Evolutionary conservation across 2,113 vertebrate species (phyloP).

Genomic region (Cinclus cinclus): DNA sequence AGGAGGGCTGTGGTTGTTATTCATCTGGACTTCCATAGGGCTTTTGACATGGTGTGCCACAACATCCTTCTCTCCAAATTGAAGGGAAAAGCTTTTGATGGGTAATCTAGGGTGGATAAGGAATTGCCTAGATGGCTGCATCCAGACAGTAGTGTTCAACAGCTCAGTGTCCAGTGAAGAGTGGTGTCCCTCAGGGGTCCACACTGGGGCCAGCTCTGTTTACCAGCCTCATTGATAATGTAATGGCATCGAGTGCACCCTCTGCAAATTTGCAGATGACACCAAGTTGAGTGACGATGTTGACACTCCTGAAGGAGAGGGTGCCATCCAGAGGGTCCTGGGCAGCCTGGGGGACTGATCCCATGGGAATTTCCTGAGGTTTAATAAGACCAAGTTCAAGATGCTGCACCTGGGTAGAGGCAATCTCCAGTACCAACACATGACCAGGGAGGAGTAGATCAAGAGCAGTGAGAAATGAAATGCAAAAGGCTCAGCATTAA

Average conservation of each 20-base stretch:
- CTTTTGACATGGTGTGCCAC: rapidly evolving
- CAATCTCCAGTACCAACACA: rapidly evolving
- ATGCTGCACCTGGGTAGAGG: rapidly evolving
- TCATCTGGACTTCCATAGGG: background rate
- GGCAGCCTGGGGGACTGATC: background rate
- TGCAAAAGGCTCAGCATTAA: background rate
- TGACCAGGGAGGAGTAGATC: background rate
- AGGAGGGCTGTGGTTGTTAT: background rate
- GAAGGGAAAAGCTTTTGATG: background rate
- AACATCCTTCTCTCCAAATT: background rate
- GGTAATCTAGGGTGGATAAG: rapidly evolving
- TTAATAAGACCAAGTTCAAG: background rate
- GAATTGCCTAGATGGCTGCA: background rate
- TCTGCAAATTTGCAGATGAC: background rate
- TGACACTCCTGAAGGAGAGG: rapidly evolving
- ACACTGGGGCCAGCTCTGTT: rapidly evolving
- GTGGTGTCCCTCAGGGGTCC: too few species aligned
- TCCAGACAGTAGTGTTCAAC: background rate
- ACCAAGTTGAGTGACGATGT: background rate
- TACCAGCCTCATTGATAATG: rapidly evolving
- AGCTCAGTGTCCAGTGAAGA: rapidly evolving
- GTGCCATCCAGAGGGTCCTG: background rate
- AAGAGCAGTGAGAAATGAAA: background rate
- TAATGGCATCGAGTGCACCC: rapidly evolving
- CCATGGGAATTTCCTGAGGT: background rate